Percentiles rank a stretch among this genome's conserved stretches.
Evolutionary conservation across 2,113 vertebrate genomes (phyloP).

Genomic region (Glaucomys volans): DNA sequence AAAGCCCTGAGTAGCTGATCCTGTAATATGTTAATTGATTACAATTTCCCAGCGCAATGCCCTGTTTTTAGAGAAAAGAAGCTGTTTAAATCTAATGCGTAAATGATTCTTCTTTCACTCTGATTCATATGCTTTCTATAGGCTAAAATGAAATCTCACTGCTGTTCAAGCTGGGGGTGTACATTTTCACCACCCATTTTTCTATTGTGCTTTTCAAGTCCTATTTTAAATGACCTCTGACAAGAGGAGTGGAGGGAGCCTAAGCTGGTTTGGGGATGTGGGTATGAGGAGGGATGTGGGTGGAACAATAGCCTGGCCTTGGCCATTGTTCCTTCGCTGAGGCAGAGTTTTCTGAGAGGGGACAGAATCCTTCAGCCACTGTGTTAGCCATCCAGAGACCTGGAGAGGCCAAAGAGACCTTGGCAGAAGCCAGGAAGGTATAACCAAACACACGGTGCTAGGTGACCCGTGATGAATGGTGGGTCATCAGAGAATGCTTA

Average conservation of each 20-base stretch:
- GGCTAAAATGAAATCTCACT: not conserved
- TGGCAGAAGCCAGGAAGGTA: not conserved
- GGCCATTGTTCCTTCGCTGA: not conserved
- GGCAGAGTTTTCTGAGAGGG: not conserved
- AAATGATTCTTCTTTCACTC: not conserved
- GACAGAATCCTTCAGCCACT: not conserved
- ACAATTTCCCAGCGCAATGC: not conserved
- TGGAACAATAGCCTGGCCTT: not conserved
- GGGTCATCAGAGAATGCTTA: not conserved
- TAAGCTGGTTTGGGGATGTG: not conserved
- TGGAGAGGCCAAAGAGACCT: not conserved
- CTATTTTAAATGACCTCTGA: not conserved
- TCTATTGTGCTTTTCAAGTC: not conserved
- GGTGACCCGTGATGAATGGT: not conserved
- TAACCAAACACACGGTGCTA: fast-evolving
- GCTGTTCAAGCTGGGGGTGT: not conserved
- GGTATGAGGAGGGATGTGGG: fast-evolving
- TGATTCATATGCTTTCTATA: not conserved
- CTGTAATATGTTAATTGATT: not conserved
- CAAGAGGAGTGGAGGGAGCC: not conserved
- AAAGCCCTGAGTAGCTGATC: not conserved
- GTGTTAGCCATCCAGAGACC: not conserved
- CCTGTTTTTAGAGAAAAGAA: not conserved
- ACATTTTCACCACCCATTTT: not conserved
- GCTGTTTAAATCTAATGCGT: not conserved